Percentiles rank a stretch among this genome's conserved stretches.
phyloP scores from a whole-genome alignment of 1,140 invertebrate species.

The Chlorops oryzae region DNA sequence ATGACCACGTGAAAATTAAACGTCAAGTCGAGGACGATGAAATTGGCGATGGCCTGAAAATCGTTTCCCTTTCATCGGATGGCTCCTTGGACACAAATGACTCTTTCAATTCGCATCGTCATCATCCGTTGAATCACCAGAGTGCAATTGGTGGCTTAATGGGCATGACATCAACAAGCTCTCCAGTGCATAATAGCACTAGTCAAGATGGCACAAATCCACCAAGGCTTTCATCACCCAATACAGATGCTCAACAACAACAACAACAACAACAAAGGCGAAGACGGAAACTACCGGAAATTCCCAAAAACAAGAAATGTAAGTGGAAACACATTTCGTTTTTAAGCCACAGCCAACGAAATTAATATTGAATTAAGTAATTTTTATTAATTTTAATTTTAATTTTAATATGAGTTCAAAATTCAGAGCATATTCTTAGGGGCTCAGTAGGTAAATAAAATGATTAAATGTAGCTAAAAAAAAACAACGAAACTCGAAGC shows the following conservation, averaged over 20 bases:
- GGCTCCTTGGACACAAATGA: slow-evolving; percentile 38
- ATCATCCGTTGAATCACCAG: slow-evolving; percentile 43
- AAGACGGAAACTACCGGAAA: slow-evolving; percentile 76
- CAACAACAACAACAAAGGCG: slow-evolving; percentile 52
- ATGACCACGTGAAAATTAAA: slow-evolving; percentile 21
- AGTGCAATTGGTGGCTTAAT: slow-evolving; percentile 41
- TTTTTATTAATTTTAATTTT: too few relatives aligned
- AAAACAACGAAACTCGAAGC: too few relatives aligned
- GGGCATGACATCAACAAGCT: slow-evolving; percentile 18
- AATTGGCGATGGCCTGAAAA: slow-evolving; percentile 45
- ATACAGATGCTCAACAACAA: slow-evolving; percentile 23
- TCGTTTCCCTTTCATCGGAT: slow-evolving; percentile 31
- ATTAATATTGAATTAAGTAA: too few relatives aligned
- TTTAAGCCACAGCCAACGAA: too few relatives aligned
- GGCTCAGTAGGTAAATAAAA: too few relatives aligned
- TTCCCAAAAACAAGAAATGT: slow-evolving; percentile 82
- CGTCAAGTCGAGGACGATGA: slow-evolving; percentile 46
- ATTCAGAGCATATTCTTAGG: too few relatives aligned
- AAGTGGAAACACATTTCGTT: too few relatives aligned
- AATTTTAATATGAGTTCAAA: too few relatives aligned
- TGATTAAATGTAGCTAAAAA: too few relatives aligned
- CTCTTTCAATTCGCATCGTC: slow-evolving; percentile 43
- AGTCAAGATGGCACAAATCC: slow-evolving; percentile 11
- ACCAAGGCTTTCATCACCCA: slow-evolving; percentile 25
- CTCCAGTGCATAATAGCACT: slow-evolving; percentile 25